Conservation (phyloP, 2,888 invertebrate species). For the Zootermopsis nevadensis region DNA sequence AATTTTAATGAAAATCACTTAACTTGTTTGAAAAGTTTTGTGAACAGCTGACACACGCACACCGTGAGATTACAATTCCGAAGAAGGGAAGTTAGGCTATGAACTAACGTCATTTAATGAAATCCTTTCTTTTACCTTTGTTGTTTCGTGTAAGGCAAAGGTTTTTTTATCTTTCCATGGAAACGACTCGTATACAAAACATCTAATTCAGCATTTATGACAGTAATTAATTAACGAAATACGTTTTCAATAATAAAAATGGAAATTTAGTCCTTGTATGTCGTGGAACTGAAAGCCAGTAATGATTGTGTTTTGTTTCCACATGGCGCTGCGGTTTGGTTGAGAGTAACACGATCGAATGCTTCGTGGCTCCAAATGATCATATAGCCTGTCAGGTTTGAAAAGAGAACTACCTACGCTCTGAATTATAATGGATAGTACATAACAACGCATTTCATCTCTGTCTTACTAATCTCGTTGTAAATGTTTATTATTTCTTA, state of each 20-base stretch:
- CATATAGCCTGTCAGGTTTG: slow-evolving; percentile 34
- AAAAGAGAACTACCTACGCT: slow-evolving; percentile 16
- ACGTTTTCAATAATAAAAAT: slow-evolving; percentile 16
- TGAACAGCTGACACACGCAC: background rate
- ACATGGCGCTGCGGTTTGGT: background rate
- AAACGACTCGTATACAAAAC: background rate
- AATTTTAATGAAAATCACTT: too few species aligned
- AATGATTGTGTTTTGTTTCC: background rate
- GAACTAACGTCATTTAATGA: background rate
- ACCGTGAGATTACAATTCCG: background rate
- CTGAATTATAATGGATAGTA: slow-evolving; percentile 1
- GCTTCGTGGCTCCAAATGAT: slow-evolving; percentile 34
- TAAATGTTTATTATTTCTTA: too few species aligned
- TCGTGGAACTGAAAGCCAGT: background rate
- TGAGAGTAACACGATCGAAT: slow-evolving; percentile 7
- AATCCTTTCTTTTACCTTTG: background rate
- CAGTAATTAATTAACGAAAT: background rate
- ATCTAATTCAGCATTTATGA: background rate
- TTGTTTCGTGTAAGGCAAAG: background rate
- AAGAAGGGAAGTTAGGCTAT: background rate
- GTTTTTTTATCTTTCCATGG: background rate
- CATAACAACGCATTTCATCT: background rate
- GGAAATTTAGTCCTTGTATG: background rate
- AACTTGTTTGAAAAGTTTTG: background rate
- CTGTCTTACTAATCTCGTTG: background rate